Percentiles rank a stretch among this genome's conserved stretches.
Evolutionary conservation across 2,888 invertebrate species (phyloP).

Genomic region (Nomada flava): DNA sequence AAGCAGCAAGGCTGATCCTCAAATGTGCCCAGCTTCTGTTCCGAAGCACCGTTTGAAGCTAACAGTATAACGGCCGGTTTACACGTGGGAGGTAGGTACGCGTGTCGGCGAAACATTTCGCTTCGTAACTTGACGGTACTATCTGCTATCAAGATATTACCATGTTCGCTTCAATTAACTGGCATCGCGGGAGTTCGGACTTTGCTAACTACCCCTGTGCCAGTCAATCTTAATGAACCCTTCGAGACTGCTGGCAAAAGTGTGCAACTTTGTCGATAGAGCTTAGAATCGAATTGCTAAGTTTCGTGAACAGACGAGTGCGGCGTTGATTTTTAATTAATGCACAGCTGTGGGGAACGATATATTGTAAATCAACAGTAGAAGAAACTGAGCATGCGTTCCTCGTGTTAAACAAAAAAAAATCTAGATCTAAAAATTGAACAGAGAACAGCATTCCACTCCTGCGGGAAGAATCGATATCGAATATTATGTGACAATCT

Average conservation of each 20-base stretch:
- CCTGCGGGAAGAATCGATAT: no score
- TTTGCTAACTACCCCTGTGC: slow-evolving; percentile 23
- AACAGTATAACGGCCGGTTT: slow-evolving; percentile 30
- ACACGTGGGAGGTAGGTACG: slow-evolving; percentile 17
- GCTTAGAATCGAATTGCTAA: not conserved
- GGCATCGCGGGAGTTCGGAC: slow-evolving; percentile 28
- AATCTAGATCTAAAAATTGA: no score
- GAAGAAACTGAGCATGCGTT: no score
- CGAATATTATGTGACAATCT: no score
- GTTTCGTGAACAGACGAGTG: not conserved
- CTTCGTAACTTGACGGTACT: slow-evolving; percentile 35
- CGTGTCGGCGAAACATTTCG: slow-evolving; percentile 43
- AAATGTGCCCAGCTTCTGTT: not conserved
- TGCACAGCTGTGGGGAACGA: not conserved
- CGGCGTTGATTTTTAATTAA: not conserved
- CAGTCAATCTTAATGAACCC: slow-evolving; percentile 17
- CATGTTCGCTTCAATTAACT: slow-evolving; percentile 37
- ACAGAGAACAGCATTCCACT: no score
- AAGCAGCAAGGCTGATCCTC: not conserved
- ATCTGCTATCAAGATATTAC: slow-evolving; percentile 21
- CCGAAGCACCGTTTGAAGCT: slow-evolving; percentile 12
- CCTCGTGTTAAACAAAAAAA: no score
- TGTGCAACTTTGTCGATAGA: not conserved
- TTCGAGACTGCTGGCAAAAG: not conserved
- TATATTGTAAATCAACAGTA: no score